Evolutionary conservation across 2,888 invertebrate genomes (phyloP).

Genomic region (Sphecodes monilicornis): DNA sequence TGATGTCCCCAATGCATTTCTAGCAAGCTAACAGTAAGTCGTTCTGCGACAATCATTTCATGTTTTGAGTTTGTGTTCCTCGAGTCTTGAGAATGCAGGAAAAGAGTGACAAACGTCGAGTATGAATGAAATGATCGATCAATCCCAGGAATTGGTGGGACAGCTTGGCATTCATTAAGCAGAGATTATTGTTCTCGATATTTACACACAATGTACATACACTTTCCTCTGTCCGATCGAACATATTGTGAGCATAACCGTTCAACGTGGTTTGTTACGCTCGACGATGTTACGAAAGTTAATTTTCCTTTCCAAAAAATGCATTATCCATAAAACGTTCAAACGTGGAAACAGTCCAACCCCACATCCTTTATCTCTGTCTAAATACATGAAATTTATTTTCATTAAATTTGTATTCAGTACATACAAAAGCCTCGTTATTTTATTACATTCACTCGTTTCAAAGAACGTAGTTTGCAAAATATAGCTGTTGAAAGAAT

Average conservation of each 20-base stretch:
- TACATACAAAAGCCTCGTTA: too few species aligned
- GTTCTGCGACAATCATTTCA: neutral
- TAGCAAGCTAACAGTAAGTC: too few species aligned
- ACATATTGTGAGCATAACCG: neutral
- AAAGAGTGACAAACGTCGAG: neutral
- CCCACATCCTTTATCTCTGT: neutral
- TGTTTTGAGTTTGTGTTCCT: neutral
- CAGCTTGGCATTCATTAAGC: neutral
- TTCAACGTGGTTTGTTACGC: neutral
- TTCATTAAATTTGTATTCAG: too few species aligned
- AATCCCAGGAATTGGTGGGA: neutral
- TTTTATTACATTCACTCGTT: too few species aligned
- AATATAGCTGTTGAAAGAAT: too few species aligned
- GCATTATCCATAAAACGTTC: too few species aligned
- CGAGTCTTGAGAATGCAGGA: neutral
- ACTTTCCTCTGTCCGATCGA: neutral
- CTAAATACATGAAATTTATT: too few species aligned
- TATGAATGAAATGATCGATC: neutral
- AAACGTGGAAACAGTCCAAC: neutral
- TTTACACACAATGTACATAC: neutral
- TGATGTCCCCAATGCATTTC: too few species aligned
- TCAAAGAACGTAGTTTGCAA: too few species aligned
- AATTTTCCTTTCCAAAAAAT: neutral
- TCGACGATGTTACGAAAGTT: neutral
- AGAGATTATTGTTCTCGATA: neutral